Evolutionary conservation across 1,140 invertebrate genomes (phyloP), one percentile per base, ranked within the genome.

Genomic region (Oscheius sp.): DNA sequence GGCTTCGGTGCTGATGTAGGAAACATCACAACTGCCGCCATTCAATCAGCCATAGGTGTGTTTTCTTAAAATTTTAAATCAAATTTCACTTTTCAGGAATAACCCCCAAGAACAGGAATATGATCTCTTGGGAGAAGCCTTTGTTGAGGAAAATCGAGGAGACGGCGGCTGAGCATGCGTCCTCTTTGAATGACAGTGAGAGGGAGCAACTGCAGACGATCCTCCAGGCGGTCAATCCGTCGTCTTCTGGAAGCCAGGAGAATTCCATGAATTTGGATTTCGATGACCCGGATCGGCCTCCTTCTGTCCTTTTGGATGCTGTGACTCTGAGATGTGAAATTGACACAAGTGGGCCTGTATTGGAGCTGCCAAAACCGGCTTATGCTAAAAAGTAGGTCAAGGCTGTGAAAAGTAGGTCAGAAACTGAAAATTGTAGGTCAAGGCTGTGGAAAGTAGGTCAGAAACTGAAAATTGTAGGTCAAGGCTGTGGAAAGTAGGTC

Each of bases 91-190:
- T 31, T 75, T 29, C 49, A 81, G 79, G 80, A 13, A 68, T 83
- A 26, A 80, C 83, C 10, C 80, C 82, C 26, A 83, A 79, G 59
- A 83, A 83, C 58, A 68, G 82, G 42, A 81, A 83, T 65, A 83
- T 83, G 82, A 79, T 83, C 65, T 80, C 68, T 49, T 83, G 82
- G 82, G 82, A 83, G 67, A 83, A 83, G 61, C 82, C 82, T 2
- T 55, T 83, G 36, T 73, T 83, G 26, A 79, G 68, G 46, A 83
- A 83, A 45, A 83, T 83, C 42, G 82, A 83, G 45, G 82, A 83
- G 58, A 83, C 82, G 1, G 82, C 82, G 13, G 82, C 82, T 18
- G 82, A 83, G 58, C 82, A 83, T 64, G 82, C 82, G 1, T 75
- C 68, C 26, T 77, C 79, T 4, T 68, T 83, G 65, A 82, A 84